These are phyloP conservation scores for Mystacides longicornis DNA, from an alignment of 2,888 invertebrate genomes.

Conservation along the genomic window DNA sequence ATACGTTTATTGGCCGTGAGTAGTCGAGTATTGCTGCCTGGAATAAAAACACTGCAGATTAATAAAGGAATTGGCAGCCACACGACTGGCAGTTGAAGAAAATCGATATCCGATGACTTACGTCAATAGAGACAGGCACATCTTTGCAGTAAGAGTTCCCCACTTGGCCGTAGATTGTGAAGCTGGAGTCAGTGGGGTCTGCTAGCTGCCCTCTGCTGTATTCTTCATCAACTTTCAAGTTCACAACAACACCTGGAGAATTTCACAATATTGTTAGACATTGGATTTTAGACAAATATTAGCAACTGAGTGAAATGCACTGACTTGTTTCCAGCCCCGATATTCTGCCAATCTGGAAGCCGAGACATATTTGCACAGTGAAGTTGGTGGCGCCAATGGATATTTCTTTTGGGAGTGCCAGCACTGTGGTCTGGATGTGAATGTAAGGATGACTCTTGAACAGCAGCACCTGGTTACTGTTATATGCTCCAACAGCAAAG, in stretches of 20 bases:
- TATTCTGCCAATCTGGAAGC: too few relatives aligned
- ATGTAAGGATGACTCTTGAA: slow-evolving; percentile 43
- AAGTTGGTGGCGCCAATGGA: slow-evolving; percentile 39
- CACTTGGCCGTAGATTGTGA: slow-evolving; percentile 26
- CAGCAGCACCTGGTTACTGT: slow-evolving; percentile 49
- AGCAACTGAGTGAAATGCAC: too few relatives aligned
- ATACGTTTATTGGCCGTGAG: slow-evolving; percentile 22
- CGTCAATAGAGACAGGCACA: slow-evolving; percentile 37
- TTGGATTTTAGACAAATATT: too few relatives aligned
- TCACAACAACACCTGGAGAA: slow-evolving; percentile 36
- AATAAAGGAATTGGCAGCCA: too few relatives aligned
- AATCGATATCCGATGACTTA: too few relatives aligned
- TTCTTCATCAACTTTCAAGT: slow-evolving; percentile 33
- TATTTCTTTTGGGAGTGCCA: slow-evolving; percentile 37
- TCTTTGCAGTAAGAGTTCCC: slow-evolving; percentile 37
- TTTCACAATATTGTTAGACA: too few relatives aligned
- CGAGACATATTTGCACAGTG: slow-evolving; percentile 38
- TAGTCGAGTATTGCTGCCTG: slow-evolving; percentile 13
- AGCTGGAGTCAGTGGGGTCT: slow-evolving; percentile 9
- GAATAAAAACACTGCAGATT: not conserved
- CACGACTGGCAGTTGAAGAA: too few relatives aligned
- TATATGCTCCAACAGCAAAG: slow-evolving; percentile 52
- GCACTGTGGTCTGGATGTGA: slow-evolving; percentile 33
- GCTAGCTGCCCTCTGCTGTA: slow-evolving; percentile 30
- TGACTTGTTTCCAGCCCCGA: too few relatives aligned